Evolutionary conservation across 2,113 vertebrate species (phyloP), one percentile per base, ranked within the genome.

Genomic region (Mustelus asterias): DNA sequence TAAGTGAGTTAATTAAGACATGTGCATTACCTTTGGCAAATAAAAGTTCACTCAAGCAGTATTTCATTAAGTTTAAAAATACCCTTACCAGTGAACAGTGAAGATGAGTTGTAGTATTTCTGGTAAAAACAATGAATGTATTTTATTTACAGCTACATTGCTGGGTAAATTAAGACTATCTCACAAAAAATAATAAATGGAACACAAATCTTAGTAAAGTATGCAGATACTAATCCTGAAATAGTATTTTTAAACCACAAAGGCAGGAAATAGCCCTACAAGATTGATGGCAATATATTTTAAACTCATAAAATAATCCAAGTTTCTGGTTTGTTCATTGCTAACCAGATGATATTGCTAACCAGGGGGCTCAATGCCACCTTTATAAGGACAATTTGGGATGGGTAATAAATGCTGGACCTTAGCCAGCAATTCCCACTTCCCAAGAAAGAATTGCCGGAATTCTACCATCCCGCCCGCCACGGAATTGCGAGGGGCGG

Each of bases 1-100:
- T 92, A 44, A 94, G 41, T 72, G 67, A 72, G 24, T 95, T 95
- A 48, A 72, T 95, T 95, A 95, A 94, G 63, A 94, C 44, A 37
- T 94, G 65, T 94, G 93, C 93, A 70, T 70, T 69, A 44, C 67
- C 67, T 95, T 95, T 72, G 24, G 41, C 93, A 95, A 95, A 72
- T 95, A 70, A 26, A 95, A 72, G 22, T 72, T 95, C 69, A 70
- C 69, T 72, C 41, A 95, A 72, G 44, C 69, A 95, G 94, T 29
- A 37, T 54, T 54, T 48, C 65, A 95, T 95, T 95, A 95, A 72
- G 69, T 95, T 44, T 95, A 33, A 95, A 94, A 72, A 72, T 76
- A 76, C 41, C 65, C 37, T 48, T 48, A 44, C 44, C 70, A 26
- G 70, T 72, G 26, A 95, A 33, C 24, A 95, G 67, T 48, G 44